Evolutionary conservation across 1,140 invertebrate genomes (phyloP), one percentile per base, ranked within the genome.

Genomic region (Bombyx mandarina): DNA sequence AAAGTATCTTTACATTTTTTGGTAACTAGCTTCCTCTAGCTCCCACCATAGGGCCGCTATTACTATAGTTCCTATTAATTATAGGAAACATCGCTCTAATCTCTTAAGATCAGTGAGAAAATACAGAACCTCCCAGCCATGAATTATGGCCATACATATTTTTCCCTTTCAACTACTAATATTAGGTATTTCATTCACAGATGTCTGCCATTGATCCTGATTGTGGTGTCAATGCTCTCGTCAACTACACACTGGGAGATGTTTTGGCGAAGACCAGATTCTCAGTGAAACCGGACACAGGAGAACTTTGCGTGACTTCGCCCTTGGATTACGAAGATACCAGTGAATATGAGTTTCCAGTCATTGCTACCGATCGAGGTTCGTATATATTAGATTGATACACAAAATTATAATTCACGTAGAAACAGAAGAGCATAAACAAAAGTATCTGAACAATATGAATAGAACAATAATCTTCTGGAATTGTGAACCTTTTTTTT

Each of bases 341-440:
- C 42, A 92, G 89, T 58, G 92, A 93, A 52, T 96, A 96, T 79
- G 97, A 99, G 78, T 95, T 99, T 73, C 95, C 97, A 6, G 93
- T 99, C 45, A 91, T 98, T 62, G 98, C 98, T 57, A 97, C 95
- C 43, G 98, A 99, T 86, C 91, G 96, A 92, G 96, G 97, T 97
- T 46, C 45, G 51, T 47, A 8, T n/a, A 22, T n/a, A 50, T 12
- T 50, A 8, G 12, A 18, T 18, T 18, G 0, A 18, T 18, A 18
- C 2, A 46, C n/a, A 2, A 1, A 3, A 46, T 46, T 46, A 8
- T 8, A 46, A 8, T 46, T 46, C 8, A 46, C 8, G 3, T 46
- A 8, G 45, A n/a, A 46, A 46, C 45, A 6, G 12, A 47, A 47
- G 12, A 6, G 0, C 9, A 10, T 47, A 7, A 8, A 47, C 45